These are phyloP conservation scores for Petrocephalus sullivani DNA, from an alignment of 2,797 vertebrate genomes.

Conservation along the genomic window DNA sequence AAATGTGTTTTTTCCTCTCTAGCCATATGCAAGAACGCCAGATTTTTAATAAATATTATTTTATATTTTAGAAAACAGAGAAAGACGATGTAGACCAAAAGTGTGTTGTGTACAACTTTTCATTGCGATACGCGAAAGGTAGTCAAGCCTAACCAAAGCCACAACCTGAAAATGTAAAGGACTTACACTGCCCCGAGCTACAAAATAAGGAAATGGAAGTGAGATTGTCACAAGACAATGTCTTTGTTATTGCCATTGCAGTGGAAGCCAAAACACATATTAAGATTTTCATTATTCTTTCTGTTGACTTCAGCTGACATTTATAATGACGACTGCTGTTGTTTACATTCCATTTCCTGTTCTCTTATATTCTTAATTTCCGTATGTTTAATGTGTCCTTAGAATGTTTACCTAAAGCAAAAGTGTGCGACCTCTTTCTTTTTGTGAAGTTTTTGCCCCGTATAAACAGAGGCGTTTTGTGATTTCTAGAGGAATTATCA, in stretches of 20 bases:
- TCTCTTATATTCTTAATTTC: background rate
- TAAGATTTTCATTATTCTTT: conserved; percentile 42
- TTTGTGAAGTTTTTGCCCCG: background rate
- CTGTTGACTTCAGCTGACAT: background rate
- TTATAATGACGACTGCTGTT: background rate
- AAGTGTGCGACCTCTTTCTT: background rate
- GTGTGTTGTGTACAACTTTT: background rate
- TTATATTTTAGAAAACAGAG: background rate
- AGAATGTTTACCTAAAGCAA: background rate
- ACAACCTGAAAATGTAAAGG: background rate
- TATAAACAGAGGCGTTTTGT: background rate
- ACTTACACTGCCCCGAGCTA: conserved; percentile 56
- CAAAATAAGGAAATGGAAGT: conserved; percentile 74
- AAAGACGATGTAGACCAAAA: background rate
- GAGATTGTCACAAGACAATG: conserved; percentile 60
- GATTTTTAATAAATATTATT: background rate
- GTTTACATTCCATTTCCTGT: background rate
- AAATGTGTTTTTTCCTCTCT: background rate
- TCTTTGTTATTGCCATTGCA: conserved; percentile 53
- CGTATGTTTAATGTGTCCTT: background rate
- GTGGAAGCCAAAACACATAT: conserved; percentile 52
- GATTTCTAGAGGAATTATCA: background rate
- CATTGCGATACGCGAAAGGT: conserved; percentile 14
- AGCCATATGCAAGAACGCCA: background rate
- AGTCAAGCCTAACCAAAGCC: conserved; percentile 37